These are phyloP conservation scores for Phymorhynchus buccinoides DNA, from an alignment of 1,140 invertebrate genomes.

Conservation along the genomic window DNA sequence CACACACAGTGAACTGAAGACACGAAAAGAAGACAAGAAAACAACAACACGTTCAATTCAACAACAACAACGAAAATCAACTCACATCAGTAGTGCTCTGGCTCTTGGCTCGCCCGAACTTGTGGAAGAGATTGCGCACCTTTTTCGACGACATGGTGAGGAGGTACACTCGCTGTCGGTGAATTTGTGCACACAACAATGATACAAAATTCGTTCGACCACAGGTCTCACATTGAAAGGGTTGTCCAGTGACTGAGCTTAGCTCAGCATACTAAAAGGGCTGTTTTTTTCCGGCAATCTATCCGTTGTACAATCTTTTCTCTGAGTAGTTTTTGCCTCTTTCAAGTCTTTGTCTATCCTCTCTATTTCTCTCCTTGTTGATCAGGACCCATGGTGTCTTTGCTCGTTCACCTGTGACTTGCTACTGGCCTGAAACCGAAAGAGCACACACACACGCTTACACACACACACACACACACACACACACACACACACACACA, in stretches of 20 bases:
- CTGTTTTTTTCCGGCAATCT: no score
- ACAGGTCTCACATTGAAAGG: constrained; percentile 12
- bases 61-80: background rate
- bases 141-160: constrained; percentile 27
- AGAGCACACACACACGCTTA: background rate
- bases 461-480: no score
- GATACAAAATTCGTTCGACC: background rate
- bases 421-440: background rate
- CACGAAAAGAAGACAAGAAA: no score
- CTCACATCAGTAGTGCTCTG: constrained; percentile 41
- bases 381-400: background rate
- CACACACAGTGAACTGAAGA: no score
- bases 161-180: background rate
- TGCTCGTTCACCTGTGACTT: background rate
- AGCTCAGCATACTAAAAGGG: no score
- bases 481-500: no score
- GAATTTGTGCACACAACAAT: background rate
- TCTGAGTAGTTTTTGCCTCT: background rate
- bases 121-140: constrained; percentile 31
- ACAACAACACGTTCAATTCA: no score
- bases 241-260: background rate
- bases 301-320: no score
- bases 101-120: constrained; percentile 31
- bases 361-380: background rate
- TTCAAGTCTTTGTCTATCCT: background rate